Percentiles rank a stretch among this genome's conserved stretches.
Conservation (phyloP, 2,888 invertebrate species). For the Sycophila texana region DNA sequence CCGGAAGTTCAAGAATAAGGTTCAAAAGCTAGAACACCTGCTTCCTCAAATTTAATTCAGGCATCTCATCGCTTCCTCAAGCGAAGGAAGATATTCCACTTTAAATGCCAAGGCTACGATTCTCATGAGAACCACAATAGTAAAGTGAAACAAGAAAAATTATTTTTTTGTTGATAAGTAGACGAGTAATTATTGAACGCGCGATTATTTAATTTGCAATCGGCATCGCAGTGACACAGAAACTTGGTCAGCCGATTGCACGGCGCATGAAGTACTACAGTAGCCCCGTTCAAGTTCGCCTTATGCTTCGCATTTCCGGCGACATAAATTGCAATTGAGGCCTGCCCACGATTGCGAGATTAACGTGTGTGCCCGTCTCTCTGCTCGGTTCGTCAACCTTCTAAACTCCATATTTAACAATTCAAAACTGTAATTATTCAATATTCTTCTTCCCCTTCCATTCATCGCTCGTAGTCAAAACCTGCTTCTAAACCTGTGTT, state of each 20-base stretch:
- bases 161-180: not conserved
- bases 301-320: constrained; percentile 44
- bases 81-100: not conserved
- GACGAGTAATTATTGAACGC: no score
- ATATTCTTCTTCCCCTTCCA: no score
- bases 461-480: no score
- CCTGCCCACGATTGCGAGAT: constrained; percentile 38
- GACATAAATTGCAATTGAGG: constrained; percentile 41
- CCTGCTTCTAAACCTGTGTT: no score
- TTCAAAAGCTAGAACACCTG: constrained; percentile 6
- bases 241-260: constrained; percentile 3
- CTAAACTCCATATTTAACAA: constrained; percentile 2
- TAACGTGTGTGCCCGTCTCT: not conserved
- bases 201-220: no score
- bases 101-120: no score
- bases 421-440: constrained; percentile 4
- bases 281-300: constrained; percentile 21
- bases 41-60: constrained; percentile 19
- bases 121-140: no score
- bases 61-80: not conserved
- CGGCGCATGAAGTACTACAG: constrained; percentile 3
- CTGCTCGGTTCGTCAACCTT: constrained; percentile 19
- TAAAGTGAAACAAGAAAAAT: not conserved
- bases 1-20: constrained; percentile 35
- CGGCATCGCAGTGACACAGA: not conserved